These are phyloP conservation scores for Cnemophilus loriae DNA, from an alignment of 2,113 vertebrate genomes.

Conservation along the genomic window DNA sequence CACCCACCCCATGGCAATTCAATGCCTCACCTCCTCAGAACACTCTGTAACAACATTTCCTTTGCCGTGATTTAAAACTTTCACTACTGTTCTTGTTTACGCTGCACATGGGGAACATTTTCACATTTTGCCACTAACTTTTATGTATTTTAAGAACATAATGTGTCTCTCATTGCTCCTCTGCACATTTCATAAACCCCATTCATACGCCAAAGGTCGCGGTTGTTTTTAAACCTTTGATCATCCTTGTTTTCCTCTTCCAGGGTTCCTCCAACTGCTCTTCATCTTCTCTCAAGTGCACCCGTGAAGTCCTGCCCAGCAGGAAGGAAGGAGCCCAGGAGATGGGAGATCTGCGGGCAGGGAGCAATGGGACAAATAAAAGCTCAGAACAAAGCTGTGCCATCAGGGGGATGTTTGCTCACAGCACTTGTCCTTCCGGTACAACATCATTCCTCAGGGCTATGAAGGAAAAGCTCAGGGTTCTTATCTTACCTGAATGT, in stretches of 20 bases:
- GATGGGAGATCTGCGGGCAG: neutral
- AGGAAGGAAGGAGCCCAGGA: neutral
- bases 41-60: neutral
- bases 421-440: neutral
- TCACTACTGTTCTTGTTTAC: neutral
- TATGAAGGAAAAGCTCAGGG: neutral
- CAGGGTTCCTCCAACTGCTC: neutral
- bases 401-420: neutral
- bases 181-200: neutral
- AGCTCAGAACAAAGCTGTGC: neutral
- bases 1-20: neutral
- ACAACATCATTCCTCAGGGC: neutral
- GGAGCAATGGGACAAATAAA: neutral
- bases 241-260: neutral
- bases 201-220: neutral
- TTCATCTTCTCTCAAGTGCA: neutral
- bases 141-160: neutral
- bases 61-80: neutral
- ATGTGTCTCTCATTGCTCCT: neutral
- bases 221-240: neutral
- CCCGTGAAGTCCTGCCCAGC: neutral
- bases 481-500: slow-evolving; percentile 24
- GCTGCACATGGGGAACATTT: neutral
- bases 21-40: neutral
- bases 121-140: neutral